Conservation (phyloP, 2,888 invertebrate species). For the Chouioia cunea region DNA sequence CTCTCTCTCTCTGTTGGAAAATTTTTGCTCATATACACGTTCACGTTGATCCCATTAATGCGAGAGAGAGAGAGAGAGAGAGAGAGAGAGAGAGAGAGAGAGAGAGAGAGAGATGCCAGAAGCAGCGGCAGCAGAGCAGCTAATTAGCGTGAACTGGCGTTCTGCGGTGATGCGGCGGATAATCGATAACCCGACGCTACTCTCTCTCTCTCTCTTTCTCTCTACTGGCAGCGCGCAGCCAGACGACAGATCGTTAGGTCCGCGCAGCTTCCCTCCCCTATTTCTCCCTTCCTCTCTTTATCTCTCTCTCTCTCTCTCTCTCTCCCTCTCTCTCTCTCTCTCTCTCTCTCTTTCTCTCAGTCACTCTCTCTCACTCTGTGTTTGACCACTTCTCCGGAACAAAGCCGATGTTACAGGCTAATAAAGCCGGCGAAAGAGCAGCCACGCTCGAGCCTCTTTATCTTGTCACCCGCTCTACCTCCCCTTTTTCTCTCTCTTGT, state of each 20-base stretch:
- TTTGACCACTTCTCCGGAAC: constrained; percentile 58
- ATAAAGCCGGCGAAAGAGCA: constrained; percentile 49
- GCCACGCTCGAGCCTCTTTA: constrained; percentile 2
- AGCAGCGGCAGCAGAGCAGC: constrained; percentile 34
- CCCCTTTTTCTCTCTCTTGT: constrained; percentile 2
- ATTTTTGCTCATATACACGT: constrained; percentile 1
- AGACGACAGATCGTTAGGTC: constrained; percentile 1
- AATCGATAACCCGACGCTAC: constrained; percentile 55
- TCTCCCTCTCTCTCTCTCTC: constrained; percentile 12
- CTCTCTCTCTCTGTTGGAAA: neutral
- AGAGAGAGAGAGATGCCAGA: neutral
- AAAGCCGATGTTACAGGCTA: constrained; percentile 58
- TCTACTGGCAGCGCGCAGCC: constrained; percentile 30
- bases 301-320: constrained; percentile 1
- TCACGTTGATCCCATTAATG: constrained; percentile 58
- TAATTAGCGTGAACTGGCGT: constrained; percentile 60
- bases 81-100: constrained; percentile 12
- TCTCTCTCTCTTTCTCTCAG: neutral
- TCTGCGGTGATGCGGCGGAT: constrained; percentile 55
- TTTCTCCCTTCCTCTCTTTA: neutral
- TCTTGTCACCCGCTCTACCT: neutral
- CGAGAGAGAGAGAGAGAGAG: constrained; percentile 41
- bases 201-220: neutral
- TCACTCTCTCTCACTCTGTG: constrained; percentile 28
- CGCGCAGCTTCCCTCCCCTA: too few relatives aligned